Evolutionary conservation across 2,797 vertebrate species (phyloP), one percentile per base, ranked within the genome.

Genomic region (Crenichthys baileyi): DNA sequence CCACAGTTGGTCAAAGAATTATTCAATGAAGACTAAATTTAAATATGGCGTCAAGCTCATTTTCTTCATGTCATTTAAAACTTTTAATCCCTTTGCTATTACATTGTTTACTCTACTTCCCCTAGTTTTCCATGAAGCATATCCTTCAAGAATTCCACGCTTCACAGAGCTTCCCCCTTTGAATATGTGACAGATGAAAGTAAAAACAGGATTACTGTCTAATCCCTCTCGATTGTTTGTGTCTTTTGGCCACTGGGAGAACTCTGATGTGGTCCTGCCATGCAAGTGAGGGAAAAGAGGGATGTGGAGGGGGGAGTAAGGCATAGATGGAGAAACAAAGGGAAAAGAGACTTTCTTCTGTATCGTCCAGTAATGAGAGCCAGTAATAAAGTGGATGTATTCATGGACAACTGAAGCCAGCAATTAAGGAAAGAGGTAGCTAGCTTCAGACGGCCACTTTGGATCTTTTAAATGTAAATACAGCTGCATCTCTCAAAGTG

Each of bases 381-480:
- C 87, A 82, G 91, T 90, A 89, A 94, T 95, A 93, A 94, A 94
- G 92, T 90, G 87, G 91, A 93, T 93, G 90, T 91, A 91, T 95
- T 95, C 94, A 95, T 94, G 92, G 93, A 93, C 93, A 94, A 94
- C 91, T 95, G 94, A 94, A 95, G 93, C 90, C 92, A 94, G 94
- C 95, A 96, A 96, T 96, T 96, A 96, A 94, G 93, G 91, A 83
- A 86, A 91, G 92, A 93, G 91, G 91, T 92, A 93, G 90, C 92
- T 90, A 90, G 89, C 91, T 95, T 94, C 91, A 94, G 93, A 91
- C 86, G 89, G 89, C 92, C 94, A 95, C 94, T 95, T 94, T 94
- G 90, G 91, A 94, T 95, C 94, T 95, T 95, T 96, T 95, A 95
- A 94, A 96, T 96, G 95, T 96, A 96, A 96, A 96, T 96, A 96